A percentile compares a stretch with the other conserved stretches of the same genome.
phyloP scores from a whole-genome alignment of 2,113 vertebrate genomes.

The Nannobrachium achirus region DNA sequence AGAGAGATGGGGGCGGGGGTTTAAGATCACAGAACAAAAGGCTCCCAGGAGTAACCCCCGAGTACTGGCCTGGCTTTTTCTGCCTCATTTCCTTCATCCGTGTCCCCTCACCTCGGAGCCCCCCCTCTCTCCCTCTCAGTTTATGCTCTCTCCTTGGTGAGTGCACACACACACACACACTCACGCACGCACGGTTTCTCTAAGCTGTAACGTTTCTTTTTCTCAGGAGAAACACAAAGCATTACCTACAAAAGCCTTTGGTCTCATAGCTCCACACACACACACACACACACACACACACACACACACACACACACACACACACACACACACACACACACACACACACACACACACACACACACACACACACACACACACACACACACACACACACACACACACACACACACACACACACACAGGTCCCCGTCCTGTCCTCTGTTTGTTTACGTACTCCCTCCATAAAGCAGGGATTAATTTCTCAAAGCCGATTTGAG shows the following conservation, averaged over 20 bases:
- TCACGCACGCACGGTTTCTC: slow-evolving; percentile 9
- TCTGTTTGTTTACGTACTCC: slow-evolving; percentile 69
- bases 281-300: background rate
- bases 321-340: slow-evolving; percentile 37
- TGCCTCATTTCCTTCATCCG: slow-evolving; percentile 43
- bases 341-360: slow-evolving; percentile 33
- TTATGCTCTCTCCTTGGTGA: background rate
- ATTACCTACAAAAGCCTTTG: slow-evolving; percentile 43
- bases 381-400: slow-evolving; percentile 23
- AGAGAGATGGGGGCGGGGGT: slow-evolving; percentile 21
- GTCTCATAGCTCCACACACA: slow-evolving; percentile 2
- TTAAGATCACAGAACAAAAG: slow-evolving; percentile 51
- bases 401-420: slow-evolving; percentile 25
- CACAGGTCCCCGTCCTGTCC: slow-evolving; percentile 53
- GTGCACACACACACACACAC: background rate
- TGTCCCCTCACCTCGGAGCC: slow-evolving; percentile 19
- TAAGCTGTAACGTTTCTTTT: slow-evolving; percentile 1
- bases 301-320: slow-evolving; percentile 21
- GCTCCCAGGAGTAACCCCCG: slow-evolving; percentile 42
- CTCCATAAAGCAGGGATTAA: slow-evolving; percentile 71
- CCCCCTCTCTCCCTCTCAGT: background rate
- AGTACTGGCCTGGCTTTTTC: slow-evolving; percentile 38
- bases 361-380: background rate
- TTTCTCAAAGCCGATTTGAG: slow-evolving; percentile 78
- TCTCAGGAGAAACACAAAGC: slow-evolving; percentile 50